Base-by-base conservation (phyloP, 1,140 invertebrate genomes). In the Varroa destructor region DNA sequence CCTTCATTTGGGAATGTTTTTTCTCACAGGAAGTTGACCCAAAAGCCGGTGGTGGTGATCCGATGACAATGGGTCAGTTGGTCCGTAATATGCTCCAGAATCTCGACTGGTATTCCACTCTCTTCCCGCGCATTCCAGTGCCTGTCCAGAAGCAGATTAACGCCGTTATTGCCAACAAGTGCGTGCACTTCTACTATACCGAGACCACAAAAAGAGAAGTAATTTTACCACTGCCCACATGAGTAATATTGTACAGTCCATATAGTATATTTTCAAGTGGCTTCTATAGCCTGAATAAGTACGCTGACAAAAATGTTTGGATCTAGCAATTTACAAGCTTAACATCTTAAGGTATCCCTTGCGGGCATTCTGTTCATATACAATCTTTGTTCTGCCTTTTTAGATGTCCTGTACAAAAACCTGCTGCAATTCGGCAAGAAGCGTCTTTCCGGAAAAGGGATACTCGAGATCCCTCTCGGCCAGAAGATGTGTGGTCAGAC, bases 61-160 rank as follows among this genome's bases (percentile, higher is more conserved):
- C 85, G 1, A 93, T 95, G 83, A 91, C 89, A 43, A 93, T 99
- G 72, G 96, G 97, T 0, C 88, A 93, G 76, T 88, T 99, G 81
- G 83, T 93, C 0, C 85, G 92, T 58, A 90, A 93, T 77, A 94
- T 94, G 84, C 83, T 99, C 25, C 89, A 91, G 43, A 97, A 98
- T 80, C 81, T 99, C 57, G 95, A 98, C 77, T 96, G 93, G 92
- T 99, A 95, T 82, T 93, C 91, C 1, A 98, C 96, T 5, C 82
- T 99, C 12, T 99, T 99, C 79, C 97, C 97, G 0, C 84, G 97
- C 74, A 99, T 99, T 80, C 96, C 97, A n/a, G 95, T 99, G 54
- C 95, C 95, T 14, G 96, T 98, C 76, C 93, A 99, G 81, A 93
- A 86, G 77, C 75, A 77, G 67, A 74, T 91, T 12, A 67, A 67